Evolutionary conservation across 2,888 invertebrate species (phyloP).

Genomic region (Dasysyrphus tricinctus): DNA sequence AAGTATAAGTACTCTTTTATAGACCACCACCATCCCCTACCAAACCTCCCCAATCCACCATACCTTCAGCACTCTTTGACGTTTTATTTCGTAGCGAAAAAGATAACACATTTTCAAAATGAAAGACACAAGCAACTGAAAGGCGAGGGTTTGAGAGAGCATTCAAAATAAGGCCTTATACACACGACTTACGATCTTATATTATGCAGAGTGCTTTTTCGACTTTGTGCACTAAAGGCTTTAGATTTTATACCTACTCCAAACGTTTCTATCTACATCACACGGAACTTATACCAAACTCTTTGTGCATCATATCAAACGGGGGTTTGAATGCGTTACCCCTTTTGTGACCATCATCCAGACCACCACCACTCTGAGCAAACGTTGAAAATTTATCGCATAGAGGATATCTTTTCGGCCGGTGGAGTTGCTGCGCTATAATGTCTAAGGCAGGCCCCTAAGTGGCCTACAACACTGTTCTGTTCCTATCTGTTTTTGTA

Average conservation of each 20-base stretch:
- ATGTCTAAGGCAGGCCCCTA: constrained; percentile 43
- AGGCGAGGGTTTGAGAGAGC: constrained; percentile 13
- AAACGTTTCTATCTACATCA: not conserved
- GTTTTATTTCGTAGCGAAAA: constrained; percentile 28
- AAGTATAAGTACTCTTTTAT: not conserved
- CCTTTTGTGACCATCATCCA: constrained; percentile 38
- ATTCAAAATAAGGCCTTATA: constrained; percentile 43
- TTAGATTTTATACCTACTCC: not conserved
- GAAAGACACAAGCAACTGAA: constrained; percentile 28
- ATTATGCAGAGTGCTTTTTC: constrained; percentile 62
- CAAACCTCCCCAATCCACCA: no score
- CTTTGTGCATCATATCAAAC: constrained; percentile 31
- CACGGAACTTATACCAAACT: not conserved
- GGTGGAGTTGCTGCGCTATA: not conserved
- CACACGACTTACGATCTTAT: constrained; percentile 44
- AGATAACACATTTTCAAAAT: constrained; percentile 55
- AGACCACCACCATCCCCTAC: not conserved
- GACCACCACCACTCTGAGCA: not conserved
- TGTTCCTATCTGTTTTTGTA: constrained; percentile 1
- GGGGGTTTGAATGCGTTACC: constrained; percentile 16
- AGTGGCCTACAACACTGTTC: constrained; percentile 10
- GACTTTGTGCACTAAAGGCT: constrained; percentile 46
- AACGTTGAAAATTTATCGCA: constrained; percentile 14
- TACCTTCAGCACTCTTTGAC: not conserved
- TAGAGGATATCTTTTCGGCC: not conserved